Evolutionary conservation across 2,888 invertebrate species (phyloP).

Genomic region (Cacoxenus indagator): DNA sequence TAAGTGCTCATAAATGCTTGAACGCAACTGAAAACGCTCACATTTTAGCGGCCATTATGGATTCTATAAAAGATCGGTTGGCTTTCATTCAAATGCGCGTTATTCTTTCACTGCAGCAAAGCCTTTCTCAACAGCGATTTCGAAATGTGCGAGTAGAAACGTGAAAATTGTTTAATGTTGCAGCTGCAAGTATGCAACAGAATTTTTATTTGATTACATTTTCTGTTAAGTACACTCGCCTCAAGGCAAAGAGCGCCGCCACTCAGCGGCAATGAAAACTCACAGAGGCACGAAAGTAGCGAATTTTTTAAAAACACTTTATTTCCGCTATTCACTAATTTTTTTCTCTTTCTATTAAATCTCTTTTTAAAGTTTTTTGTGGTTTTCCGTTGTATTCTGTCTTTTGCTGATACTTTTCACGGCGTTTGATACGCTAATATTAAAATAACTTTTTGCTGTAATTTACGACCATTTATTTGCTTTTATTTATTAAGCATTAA

Average conservation of each 20-base stretch:
- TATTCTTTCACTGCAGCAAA: background rate
- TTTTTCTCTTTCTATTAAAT: too few relatives aligned
- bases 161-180: background rate
- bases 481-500: too few relatives aligned
- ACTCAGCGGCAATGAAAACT: background rate
- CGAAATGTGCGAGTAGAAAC: background rate
- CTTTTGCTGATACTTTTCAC: too few relatives aligned
- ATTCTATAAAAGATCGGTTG: background rate
- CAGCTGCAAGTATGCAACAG: background rate
- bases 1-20: slow-evolving; percentile 53
- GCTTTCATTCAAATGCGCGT: slow-evolving; percentile 31
- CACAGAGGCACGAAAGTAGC: too few relatives aligned
- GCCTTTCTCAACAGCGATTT: slow-evolving; percentile 18
- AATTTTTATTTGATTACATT: background rate
- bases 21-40: slow-evolving; percentile 21
- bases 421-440: too few relatives aligned
- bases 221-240: background rate
- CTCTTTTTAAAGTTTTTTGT: too few relatives aligned
- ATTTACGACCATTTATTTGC: too few relatives aligned
- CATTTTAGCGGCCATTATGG: slow-evolving; percentile 19
- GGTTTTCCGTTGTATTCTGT: too few relatives aligned
- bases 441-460: too few relatives aligned
- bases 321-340: too few relatives aligned
- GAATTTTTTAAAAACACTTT: too few relatives aligned
- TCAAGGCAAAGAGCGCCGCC: background rate